Conservation (phyloP, 2,113 vertebrate genomes). For the Taurulus bubalis region DNA sequence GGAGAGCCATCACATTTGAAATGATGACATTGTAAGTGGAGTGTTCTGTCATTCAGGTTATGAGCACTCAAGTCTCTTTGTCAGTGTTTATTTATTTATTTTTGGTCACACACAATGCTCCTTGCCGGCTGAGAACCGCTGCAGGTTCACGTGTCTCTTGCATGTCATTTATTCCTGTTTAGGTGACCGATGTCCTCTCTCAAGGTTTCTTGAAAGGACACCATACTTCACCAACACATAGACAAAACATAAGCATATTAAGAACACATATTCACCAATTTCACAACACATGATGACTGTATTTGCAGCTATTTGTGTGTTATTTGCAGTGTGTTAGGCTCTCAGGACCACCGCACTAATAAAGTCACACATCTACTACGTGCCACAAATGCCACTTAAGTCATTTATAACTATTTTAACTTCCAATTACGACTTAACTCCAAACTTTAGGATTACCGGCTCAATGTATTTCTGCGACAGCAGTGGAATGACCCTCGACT, state of each 20-base stretch:
- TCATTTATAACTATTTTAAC: not conserved
- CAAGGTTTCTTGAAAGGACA: slow-evolving; percentile 5
- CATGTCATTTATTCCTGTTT: not conserved
- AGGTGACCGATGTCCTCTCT: not conserved
- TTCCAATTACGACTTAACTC: not conserved
- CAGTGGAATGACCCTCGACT: slow-evolving; percentile 96
- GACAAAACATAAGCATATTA: too few species aligned
- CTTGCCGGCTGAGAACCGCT: not conserved
- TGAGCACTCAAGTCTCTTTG: slow-evolving; percentile 31
- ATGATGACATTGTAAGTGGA: slow-evolving; percentile 41
- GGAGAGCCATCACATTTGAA: slow-evolving; percentile 55
- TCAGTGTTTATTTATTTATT: slow-evolving; percentile 10
- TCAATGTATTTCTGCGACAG: slow-evolving; percentile 94
- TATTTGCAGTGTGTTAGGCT: not conserved
- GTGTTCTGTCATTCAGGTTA: slow-evolving; percentile 42
- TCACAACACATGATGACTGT: not conserved
- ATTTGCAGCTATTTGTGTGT: too few species aligned
- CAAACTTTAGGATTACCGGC: slow-evolving; percentile 87
- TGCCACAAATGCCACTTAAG: not conserved
- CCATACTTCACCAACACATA: not conserved
- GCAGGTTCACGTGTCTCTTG: not conserved
- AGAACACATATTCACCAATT: too few species aligned
- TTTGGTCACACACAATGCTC: not conserved
- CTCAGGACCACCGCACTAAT: not conserved
- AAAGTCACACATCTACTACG: not conserved